Evolutionary conservation across 2,888 invertebrate genomes (phyloP).

Genomic region (Beris chalybata): DNA sequence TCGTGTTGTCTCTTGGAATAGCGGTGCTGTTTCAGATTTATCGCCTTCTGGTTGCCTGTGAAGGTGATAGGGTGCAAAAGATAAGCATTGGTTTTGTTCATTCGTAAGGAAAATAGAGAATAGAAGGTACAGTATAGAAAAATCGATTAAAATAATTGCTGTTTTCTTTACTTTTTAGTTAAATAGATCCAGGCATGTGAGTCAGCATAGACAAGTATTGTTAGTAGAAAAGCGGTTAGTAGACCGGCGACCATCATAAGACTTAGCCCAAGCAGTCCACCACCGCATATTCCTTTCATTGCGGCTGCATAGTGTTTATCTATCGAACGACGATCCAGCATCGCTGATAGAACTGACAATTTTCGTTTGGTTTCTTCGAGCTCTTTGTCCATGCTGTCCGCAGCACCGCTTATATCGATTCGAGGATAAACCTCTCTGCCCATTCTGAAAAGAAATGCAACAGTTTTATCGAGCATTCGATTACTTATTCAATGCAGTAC

Average conservation of each 20-base stretch:
- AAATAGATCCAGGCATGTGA: constrained; percentile 97
- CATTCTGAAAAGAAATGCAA: constrained; percentile 46
- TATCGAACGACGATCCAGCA: constrained; percentile 80
- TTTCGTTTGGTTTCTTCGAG: constrained; percentile 54
- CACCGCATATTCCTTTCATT: constrained; percentile 78
- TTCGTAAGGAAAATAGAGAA: neutral
- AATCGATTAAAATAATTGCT: neutral
- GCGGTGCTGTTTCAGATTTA: constrained; percentile 56
- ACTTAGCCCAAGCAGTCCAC: constrained; percentile 78
- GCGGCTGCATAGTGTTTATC: constrained; percentile 81
- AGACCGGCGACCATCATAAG: constrained; percentile 87
- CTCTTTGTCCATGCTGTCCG: constrained; percentile 53
- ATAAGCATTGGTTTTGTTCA: neutral
- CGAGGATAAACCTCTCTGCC: constrained; percentile 55
- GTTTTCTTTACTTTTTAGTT: constrained; percentile 76
- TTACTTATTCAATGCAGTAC: neutral
- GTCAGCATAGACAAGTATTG: constrained; percentile 89
- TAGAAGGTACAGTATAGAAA: constrained; percentile 11
- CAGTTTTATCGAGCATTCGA: neutral
- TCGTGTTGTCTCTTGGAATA: constrained; percentile 52
- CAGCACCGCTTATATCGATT: constrained; percentile 51
- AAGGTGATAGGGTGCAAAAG: constrained; percentile 9
- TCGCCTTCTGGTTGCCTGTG: constrained; percentile 49
- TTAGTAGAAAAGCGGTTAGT: constrained; percentile 84
- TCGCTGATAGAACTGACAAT: constrained; percentile 60